Base-by-base conservation (phyloP, 2,888 invertebrate genomes). In the Mantis religiosa region DNA sequence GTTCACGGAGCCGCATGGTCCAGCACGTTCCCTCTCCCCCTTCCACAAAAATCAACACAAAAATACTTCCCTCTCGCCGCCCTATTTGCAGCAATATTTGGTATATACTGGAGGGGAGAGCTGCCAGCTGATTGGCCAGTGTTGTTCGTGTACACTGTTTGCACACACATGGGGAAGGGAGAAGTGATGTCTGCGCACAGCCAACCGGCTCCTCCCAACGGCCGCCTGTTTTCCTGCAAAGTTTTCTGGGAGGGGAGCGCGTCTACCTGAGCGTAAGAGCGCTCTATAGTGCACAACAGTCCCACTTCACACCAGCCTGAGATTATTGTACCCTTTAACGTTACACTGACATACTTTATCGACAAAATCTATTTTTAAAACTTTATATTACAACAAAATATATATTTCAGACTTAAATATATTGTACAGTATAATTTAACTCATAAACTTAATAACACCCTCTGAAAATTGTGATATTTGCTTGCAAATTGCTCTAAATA, bases 81-180 rank as follows among this genome's bases (percentile, higher is more conserved):
- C 71, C 86, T 89, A 89, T 89, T 89, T 89, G 89, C 86, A 84
- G 85, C 89, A 89, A 89, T 89, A 89, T 89, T 89, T 88, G 88
- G 47, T 88, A 88, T 88, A 88, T 87, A 41, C 85, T 85, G 47
- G 41, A 83, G 28, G 34, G 41, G 82, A 84, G 88, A 85, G 88
- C 82, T 87, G 20, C 34, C 81, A 87, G 87, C 82, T 87, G 87
- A 87, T 87, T 87, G 87, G 87, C 87, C 87, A 87, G 27, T 84
- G 81, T 87, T 87, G 83, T 89, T 83, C 85, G 82, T 84, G 85
- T 89, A 89, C 85, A 89, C 89, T 47, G 89, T 89, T 89, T 89
- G 89, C 54, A 89, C 87, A 82, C 87, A 87, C 87, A 82, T 28
- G 25, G 41, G 41, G 41, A 41, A 41, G 41, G 41, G 41, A 41